Evolutionary conservation across 2,113 vertebrate genomes (phyloP).

Genomic region (Pomatorhinus ruficollis): DNA sequence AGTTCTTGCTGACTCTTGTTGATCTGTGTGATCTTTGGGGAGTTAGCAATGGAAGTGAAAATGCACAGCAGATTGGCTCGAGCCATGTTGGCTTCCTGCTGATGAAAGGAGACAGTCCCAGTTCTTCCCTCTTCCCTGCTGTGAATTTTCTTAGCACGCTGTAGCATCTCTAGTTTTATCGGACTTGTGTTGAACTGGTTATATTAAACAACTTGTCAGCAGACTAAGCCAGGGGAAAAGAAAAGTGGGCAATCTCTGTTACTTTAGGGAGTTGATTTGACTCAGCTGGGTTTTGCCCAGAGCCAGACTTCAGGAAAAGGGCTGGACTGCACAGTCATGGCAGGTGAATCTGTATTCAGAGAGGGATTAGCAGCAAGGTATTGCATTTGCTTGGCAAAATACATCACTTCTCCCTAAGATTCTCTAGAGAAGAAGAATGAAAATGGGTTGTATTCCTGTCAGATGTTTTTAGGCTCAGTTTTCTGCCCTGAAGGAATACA

Average conservation of each 20-base stretch:
- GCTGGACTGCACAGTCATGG: neutral
- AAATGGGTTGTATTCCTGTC: neutral
- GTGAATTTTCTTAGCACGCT: neutral
- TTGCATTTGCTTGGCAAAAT: neutral
- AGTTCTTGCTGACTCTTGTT: neutral
- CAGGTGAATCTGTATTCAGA: neutral
- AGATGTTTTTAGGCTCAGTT: constrained; percentile 35
- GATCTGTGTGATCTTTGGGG: neutral
- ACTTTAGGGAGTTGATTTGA: neutral
- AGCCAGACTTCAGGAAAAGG: neutral
- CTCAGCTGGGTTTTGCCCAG: neutral
- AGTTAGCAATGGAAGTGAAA: neutral
- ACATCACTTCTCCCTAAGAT: neutral
- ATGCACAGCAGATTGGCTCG: neutral
- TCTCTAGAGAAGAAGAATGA: neutral
- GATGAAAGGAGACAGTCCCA: neutral
- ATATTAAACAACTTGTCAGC: neutral
- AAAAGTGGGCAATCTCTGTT: neutral
- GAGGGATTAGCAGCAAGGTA: neutral
- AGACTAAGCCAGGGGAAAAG: neutral
- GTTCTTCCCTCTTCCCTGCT: neutral
- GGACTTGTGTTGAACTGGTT: neutral
- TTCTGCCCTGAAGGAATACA: constrained; percentile 48
- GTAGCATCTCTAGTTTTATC: neutral
- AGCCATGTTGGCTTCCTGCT: neutral